Evolutionary conservation across 1,140 invertebrate species (phyloP).

Genomic region (Apis cerana): DNA sequence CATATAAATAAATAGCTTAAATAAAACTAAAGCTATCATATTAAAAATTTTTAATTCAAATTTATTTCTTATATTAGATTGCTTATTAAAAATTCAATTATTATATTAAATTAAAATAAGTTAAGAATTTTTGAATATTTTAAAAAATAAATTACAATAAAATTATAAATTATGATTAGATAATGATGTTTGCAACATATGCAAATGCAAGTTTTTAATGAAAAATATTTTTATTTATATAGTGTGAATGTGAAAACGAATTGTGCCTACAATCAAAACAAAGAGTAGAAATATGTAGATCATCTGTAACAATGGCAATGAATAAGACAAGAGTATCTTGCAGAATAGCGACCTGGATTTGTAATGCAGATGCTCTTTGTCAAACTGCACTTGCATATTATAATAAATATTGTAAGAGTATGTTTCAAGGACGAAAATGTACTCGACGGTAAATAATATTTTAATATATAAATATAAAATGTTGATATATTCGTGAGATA

Average conservation of each 20-base stretch:
- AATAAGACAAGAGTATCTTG: conserved; percentile 88
- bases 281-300: conserved; percentile 87
- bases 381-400: conserved; percentile 89
- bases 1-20: too few species aligned
- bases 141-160: too few species aligned
- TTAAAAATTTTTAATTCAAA: background rate
- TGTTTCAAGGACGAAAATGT: conserved; percentile 90
- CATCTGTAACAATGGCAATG: conserved; percentile 85
- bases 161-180: too few species aligned
- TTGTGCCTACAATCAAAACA: conserved; percentile 86
- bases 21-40: background rate
- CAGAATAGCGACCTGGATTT: conserved; percentile 89
- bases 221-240: conserved; percentile 41
- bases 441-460: conserved; percentile 81
- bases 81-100: too few species aligned
- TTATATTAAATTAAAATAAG: too few species aligned
- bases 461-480: background rate
- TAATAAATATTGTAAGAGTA: conserved; percentile 85
- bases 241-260: conserved; percentile 84
- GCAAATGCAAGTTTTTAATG: background rate
- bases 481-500: background rate
- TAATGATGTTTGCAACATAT: too few species aligned
- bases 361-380: conserved; percentile 88
- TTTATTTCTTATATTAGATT: background rate
- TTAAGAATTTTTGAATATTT: too few species aligned